Base-by-base conservation (phyloP, 2,888 invertebrate species). In the Troides helena region DNA sequence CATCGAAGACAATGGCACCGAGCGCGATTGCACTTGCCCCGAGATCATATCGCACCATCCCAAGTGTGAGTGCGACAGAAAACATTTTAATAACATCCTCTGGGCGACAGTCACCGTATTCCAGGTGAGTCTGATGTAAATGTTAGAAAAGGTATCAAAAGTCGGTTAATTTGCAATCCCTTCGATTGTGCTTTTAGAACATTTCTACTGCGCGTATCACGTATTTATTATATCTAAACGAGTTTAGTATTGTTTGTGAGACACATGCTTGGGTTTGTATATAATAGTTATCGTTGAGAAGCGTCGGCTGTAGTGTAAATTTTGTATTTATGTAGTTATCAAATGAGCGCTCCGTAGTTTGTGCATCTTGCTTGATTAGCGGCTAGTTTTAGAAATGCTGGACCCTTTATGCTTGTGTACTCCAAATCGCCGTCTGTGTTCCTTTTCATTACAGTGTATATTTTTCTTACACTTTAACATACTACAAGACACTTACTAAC, bases 81-180 rank as follows among this genome's bases (percentile, higher is more conserved):
- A 98, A 95, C 98, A 99, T 95, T 99, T 98, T 96, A 98, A 99
- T 96, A 97, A 97, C 95, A 96, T 99, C 94, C 95, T 98, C 84
- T 98, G 98, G 97, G 98, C 98, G 81, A 97, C 98, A 81, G 97
- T 98, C 93, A 99, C 99, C 88, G 98, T 98, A 77, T 99, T 99
- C 90, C 98, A 98, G 98, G 98, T 98, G 95, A 95, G 96, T 89
- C 79, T 81, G 80, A 83, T n/a, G n/a, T 81, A 81, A 81, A 82
- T 78, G 73, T 80, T 86, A 85, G 81, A 92, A 81, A 84, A 85
- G 82, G 84, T 85, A 83, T 78, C 73, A 78, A 78, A 86, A 88
- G 85, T 84, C 84, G 85, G 86, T 91, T 92, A 87, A 87, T 90
- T 92, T 93, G 90, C 91, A 82, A 87, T 88, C 87, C 90, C 84